Evolutionary conservation across 2,113 vertebrate genomes (phyloP).

Genomic region (Otocyon megalotis): DNA sequence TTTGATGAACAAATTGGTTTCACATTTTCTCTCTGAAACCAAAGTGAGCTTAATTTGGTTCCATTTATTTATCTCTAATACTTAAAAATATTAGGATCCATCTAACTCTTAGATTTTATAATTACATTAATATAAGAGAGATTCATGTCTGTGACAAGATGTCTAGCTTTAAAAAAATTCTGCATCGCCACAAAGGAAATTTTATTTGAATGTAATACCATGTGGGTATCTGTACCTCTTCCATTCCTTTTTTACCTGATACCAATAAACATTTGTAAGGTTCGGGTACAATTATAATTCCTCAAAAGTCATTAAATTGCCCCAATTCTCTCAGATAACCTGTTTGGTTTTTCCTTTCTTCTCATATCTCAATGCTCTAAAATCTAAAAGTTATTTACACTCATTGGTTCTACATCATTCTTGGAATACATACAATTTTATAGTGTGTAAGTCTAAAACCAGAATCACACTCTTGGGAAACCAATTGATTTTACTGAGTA

Average conservation of each 20-base stretch:
- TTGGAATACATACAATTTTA: neutral
- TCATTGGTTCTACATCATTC: neutral
- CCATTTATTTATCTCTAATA: slow-evolving; percentile 10
- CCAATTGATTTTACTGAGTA: slow-evolving; percentile 24
- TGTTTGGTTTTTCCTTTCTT: neutral
- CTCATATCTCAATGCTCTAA: neutral
- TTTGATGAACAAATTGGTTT: slow-evolving; percentile 32
- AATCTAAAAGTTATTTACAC: neutral
- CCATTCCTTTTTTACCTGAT: neutral
- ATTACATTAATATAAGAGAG: neutral
- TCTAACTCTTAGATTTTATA: slow-evolving; percentile 20
- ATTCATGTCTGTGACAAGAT: neutral
- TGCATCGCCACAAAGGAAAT: neutral
- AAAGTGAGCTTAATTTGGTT: slow-evolving; percentile 40
- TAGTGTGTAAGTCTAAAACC: neutral
- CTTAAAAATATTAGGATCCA: neutral
- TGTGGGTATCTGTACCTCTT: neutral
- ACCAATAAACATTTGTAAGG: slow-evolving; percentile 47
- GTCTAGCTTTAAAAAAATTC: neutral
- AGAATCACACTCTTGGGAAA: slow-evolving; percentile 27
- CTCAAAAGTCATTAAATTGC: slow-evolving; percentile 50
- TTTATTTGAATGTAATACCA: slow-evolving; percentile 10
- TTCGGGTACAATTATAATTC: slow-evolving; percentile 33
- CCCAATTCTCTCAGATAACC: slow-evolving; percentile 21
- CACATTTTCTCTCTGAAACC: slow-evolving; percentile 27